These are phyloP conservation scores for Proterorhinus semilunaris DNA, from an alignment of 2,113 vertebrate genomes.

Conservation along the genomic window DNA sequence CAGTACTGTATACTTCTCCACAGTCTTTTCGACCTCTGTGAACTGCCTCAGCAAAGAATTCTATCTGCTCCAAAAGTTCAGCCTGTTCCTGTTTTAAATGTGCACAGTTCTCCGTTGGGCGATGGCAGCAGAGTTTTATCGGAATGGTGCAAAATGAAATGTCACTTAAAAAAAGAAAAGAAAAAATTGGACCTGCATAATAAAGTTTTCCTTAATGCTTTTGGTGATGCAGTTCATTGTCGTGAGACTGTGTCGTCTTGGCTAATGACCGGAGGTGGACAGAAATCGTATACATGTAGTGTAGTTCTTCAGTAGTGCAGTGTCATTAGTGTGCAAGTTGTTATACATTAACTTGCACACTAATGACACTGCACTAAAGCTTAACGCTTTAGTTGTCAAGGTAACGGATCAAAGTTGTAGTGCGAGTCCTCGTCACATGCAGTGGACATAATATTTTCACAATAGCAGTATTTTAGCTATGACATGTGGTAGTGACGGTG, in stretches of 20 bases:
- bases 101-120: not conserved
- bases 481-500: no score
- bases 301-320: no score
- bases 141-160: conserved; percentile 12
- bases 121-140: conserved; percentile 27
- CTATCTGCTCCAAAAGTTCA: not conserved
- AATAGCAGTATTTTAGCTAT: no score
- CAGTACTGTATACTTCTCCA: not conserved
- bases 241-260: conserved; percentile 26
- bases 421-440: no score
- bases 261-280: conserved; percentile 5
- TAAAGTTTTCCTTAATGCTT: conserved; percentile 20
- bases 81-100: not conserved
- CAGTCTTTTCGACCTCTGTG: conserved; percentile 8
- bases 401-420: no score
- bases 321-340: no score
- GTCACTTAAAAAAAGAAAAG: conserved; percentile 5
- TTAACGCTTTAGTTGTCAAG: no score
- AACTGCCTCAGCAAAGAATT: conserved; percentile 25
- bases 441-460: no score
- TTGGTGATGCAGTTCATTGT: conserved; percentile 29
- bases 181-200: conserved; percentile 14
- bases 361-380: no score
- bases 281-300: not conserved
- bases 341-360: no score